Base-by-base conservation (phyloP, 1,140 invertebrate genomes). In the Dendrolimus kikuchii region DNA sequence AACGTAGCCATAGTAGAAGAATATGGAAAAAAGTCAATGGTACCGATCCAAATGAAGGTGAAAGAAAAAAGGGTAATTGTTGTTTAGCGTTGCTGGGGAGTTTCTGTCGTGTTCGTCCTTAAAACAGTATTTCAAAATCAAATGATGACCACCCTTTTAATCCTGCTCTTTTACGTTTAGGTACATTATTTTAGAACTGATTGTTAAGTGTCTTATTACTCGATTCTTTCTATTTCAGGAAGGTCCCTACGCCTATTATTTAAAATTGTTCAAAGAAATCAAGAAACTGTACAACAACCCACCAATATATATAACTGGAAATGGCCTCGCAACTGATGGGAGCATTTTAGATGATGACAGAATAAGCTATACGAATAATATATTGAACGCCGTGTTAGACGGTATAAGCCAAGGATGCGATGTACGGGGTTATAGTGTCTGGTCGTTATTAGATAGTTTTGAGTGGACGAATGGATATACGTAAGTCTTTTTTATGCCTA, bases 391-490 rank as follows among this genome's bases (percentile, higher is more conserved):
- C 43, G 74, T 94, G 55, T 71, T 93, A 6, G 89, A 91, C 71
- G 92, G 93, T 4, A 88, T 94, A 10, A 77, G 89, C 38, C 91
- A 94, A 62, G 90, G 90, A 0, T 91, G 89, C 41, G 91, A 94
- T 64, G 81, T 96, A 0, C 88, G 81, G 38, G 92, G 88, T 0
- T 95, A 94, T 59, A 90, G 90, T 38, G 88, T 88, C 23, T 94
- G 92, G 93, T 92, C 90, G 49, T 66, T 94, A 36, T 89, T 94
- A 83, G 93, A 95, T 60, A 93, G 92, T 62, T 93, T 92, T 64
- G 93, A 94, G 76, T 94, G 92, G 92, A 80, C 86, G 46, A 81
- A 77, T n/a, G 91, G 90, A 48, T 91, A 89, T 62, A 85, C 75
- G 87, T 89, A 68, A 81, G 81, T 80, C 51, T 40, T 7, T 48